Percentiles rank a stretch among this genome's conserved stretches.
Evolutionary conservation across 2,888 invertebrate genomes (phyloP).

Genomic region (Charanyca ferruginea): DNA sequence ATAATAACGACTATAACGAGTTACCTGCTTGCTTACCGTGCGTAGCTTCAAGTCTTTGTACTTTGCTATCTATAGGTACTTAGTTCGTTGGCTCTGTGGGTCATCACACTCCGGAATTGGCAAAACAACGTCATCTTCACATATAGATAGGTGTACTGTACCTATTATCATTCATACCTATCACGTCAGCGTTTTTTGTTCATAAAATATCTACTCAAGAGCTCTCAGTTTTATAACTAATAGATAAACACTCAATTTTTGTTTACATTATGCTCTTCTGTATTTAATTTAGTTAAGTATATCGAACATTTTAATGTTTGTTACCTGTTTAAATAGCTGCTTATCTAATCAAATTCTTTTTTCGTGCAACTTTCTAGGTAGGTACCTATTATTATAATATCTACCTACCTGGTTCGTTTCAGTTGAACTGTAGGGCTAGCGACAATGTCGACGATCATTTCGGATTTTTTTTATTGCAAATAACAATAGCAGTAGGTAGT

Average conservation of each 20-base stretch:
- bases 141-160: constrained; percentile 22
- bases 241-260: constrained; percentile 13
- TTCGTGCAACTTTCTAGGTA: not conserved
- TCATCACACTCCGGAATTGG: constrained; percentile 35
- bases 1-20: constrained; percentile 44
- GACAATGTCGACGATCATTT: no score
- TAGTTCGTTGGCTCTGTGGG: constrained; percentile 35
- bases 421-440: no score
- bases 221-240: constrained; percentile 6
- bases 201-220: not conserved
- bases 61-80: constrained; percentile 13
- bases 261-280: constrained; percentile 33
- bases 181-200: constrained; percentile 31
- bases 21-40: constrained; percentile 43
- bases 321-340: constrained; percentile 30
- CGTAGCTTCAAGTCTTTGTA: constrained; percentile 51
- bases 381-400: no score
- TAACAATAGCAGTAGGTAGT: not conserved
- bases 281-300: constrained; percentile 28
- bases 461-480: not conserved
- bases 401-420: not conserved
- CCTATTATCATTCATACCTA: constrained; percentile 2
- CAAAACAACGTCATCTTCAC: constrained; percentile 36
- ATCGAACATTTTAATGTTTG: constrained; percentile 25
- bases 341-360: constrained; percentile 35